Conservation (phyloP, 2,888 invertebrate species). For the Hypomecis atomaria region DNA sequence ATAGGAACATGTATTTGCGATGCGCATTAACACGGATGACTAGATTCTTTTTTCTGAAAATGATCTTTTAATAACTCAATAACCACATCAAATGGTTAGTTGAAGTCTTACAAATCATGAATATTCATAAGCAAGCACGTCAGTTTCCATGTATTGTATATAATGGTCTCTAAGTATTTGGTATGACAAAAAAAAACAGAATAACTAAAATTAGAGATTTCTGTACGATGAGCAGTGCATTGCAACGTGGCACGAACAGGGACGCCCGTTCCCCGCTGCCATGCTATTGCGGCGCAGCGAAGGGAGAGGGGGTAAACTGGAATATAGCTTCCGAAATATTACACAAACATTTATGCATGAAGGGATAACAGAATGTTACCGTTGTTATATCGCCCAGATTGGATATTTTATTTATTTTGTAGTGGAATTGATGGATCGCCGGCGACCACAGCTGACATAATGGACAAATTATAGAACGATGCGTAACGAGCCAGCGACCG, state of each 20-base stretch:
- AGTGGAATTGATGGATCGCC: conserved; percentile 58
- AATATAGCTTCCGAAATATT: conserved; percentile 75
- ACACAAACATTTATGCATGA: conserved; percentile 81
- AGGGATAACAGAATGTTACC: conserved; percentile 76
- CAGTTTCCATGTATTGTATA: neutral
- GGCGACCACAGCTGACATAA: conserved; percentile 55
- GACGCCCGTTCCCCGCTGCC: conserved; percentile 38
- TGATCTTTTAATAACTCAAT: conserved; percentile 25
- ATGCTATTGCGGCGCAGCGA: conserved; percentile 24
- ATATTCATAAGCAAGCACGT: neutral
- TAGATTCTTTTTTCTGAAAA: conserved; percentile 29
- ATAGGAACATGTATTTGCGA: conserved; percentile 54
- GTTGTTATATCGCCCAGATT: conserved; percentile 68
- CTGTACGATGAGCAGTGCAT: conserved; percentile 49
- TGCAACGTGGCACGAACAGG: conserved; percentile 57
- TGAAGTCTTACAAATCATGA: neutral
- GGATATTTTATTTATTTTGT: conserved; percentile 64
- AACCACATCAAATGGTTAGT: conserved; percentile 9
- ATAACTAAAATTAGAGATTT: conserved; percentile 53
- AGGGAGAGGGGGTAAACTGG: conserved; percentile 55
- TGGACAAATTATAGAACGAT: conserved; percentile 66
- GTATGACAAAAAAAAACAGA: neutral
- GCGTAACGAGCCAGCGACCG: conserved; percentile 56
- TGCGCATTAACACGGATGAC: conserved; percentile 39
- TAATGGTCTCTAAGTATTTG: neutral